Percentiles rank a stretch among this genome's conserved stretches.
Conservation (phyloP, 2,888 invertebrate species). For the Leucophenga montana region DNA sequence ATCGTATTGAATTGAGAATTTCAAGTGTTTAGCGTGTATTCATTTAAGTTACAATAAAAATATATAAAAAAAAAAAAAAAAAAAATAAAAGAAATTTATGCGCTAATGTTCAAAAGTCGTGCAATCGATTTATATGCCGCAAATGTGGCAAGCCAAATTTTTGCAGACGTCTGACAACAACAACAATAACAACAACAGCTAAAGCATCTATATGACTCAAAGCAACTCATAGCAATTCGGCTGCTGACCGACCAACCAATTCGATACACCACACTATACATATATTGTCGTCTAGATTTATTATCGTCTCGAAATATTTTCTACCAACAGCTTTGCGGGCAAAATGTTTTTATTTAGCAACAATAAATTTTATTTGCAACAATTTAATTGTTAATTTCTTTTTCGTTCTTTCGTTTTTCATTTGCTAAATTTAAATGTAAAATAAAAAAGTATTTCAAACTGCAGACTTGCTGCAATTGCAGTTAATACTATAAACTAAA, state of each 20-base stretch:
- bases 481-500: neutral
- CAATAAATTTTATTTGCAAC: slow-evolving; percentile 56
- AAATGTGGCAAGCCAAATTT: too few relatives aligned
- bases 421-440: slow-evolving; percentile 1
- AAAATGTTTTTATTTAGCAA: slow-evolving; percentile 24
- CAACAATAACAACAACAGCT: neutral
- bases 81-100: too few relatives aligned
- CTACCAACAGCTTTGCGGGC: neutral
- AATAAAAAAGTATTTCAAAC: too few relatives aligned
- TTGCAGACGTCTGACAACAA: neutral
- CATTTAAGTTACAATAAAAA: too few relatives aligned
- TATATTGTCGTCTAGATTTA: too few relatives aligned
- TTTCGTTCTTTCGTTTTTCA: slow-evolving; percentile 6
- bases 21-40: too few relatives aligned
- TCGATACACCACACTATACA: too few relatives aligned
- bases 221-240: neutral
- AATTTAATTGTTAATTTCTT: slow-evolving; percentile 36
- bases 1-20: too few relatives aligned
- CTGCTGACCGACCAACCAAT: neutral
- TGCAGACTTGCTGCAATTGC: slow-evolving; percentile 44
- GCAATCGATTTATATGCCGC: too few relatives aligned
- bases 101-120: too few relatives aligned
- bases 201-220: slow-evolving; percentile 2
- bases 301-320: too few relatives aligned
- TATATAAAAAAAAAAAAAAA: too few relatives aligned